These are phyloP conservation scores for Hetaerina titia DNA, from an alignment of 2,888 invertebrate genomes.

Conservation along the genomic window DNA sequence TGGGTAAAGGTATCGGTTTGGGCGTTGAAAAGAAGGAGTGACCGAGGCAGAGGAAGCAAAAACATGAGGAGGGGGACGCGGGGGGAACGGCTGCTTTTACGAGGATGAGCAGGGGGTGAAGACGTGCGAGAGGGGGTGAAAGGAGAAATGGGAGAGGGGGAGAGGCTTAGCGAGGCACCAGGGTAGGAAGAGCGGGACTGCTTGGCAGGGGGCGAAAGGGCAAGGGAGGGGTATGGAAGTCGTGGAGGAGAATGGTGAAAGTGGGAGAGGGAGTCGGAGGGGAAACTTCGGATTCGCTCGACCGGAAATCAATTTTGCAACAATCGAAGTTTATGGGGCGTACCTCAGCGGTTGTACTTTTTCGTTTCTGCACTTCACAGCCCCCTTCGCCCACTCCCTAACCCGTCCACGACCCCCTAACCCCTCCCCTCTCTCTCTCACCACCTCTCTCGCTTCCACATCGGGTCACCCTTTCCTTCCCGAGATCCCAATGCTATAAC, in stretches of 20 bases:
- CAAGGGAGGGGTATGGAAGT: background rate
- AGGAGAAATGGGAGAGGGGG: background rate
- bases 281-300: constrained; percentile 57
- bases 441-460: background rate
- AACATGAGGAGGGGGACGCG: background rate
- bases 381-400: background rate
- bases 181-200: no score
- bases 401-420: background rate
- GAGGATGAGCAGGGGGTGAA: background rate
- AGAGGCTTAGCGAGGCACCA: background rate
- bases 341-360: constrained; percentile 62
- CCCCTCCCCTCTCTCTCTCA: background rate
- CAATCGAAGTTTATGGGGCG: constrained; percentile 66
- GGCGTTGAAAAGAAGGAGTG: constrained; percentile 49
- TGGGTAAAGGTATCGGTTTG: constrained; percentile 32
- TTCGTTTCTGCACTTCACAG: constrained; percentile 49
- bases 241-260: background rate
- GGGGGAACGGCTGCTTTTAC: background rate
- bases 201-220: background rate
- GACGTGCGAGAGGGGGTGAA: background rate
- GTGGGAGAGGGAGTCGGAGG: background rate
- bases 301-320: constrained; percentile 67
- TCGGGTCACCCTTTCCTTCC: background rate
- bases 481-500: background rate
- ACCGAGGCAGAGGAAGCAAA: constrained; percentile 7